Base-by-base conservation (phyloP, 2,113 vertebrate genomes). In the Telmatochromis sp. region DNA sequence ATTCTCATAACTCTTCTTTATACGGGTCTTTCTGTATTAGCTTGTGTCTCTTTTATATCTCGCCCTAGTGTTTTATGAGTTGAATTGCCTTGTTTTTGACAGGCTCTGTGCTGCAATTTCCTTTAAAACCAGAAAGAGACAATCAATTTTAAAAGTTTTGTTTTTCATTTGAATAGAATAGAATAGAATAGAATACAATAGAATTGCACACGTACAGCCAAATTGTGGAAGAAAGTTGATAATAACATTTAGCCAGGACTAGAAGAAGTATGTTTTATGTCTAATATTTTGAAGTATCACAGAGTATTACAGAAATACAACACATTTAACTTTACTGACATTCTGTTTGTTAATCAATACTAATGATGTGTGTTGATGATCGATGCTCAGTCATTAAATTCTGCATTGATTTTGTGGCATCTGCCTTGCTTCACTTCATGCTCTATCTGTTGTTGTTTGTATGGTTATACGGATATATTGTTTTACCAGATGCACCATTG, bases 21-120 rank as follows among this genome's bases (percentile, higher is more conserved):
- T 49, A 12, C 3, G 1, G 26, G 26, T 78, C 23, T 51, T 78
- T 31, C 15, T 51, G n/a, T 19, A 47, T 78, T 33, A 78, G 73
- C 42, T 49, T 12, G 23, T 51, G 73, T 78, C 73, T 51, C 26
- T 78, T 78, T 51, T 78, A 78, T 51, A 51, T 51, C 45, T 78
- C 2, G 0, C 6, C 0, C 26, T 2, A 51, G 45, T 31, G 73
- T 78, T n/a, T 49, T 9, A 78, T n/a, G 26, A 51, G 0, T 51
- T 78, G 17, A 78, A 51, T 49, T 78, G 26, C 26, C 26, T 78
- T 78, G 45, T 51, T 78, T 51, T 49, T 47, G 68, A 47, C 14
- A 7, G 23, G 14, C 9, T 31, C 42, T 78, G 10, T 49, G 42
- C 70, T 65, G 31, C 45, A 28, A 47, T 73, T 49, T 78, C 42